Evolutionary conservation across 2,888 invertebrate species (phyloP), one percentile per base, ranked within the genome.

Genomic region (Lasioglossum vierecki): DNA sequence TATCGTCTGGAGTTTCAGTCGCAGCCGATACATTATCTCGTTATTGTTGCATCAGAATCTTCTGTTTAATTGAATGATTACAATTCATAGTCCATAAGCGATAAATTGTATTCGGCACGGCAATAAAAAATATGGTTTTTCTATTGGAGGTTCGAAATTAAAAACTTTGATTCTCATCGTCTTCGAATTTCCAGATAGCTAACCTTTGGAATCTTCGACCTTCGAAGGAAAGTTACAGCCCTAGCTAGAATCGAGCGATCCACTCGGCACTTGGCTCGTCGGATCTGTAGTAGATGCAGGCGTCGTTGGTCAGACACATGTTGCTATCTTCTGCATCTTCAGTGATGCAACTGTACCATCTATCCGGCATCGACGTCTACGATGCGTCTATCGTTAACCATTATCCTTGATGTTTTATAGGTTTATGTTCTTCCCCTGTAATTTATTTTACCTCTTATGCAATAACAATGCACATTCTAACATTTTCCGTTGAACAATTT

Each of bases 271-370:
- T n/a, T 22, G 49, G 68, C 5, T 8, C n/a, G 18, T 53, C 53
- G 41, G 4, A 13, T n/a, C 72, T 76, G 84, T 76, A 76, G 79
- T 79, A 66, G 79, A 79, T 84, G 46, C 18, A 15, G 57, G 30
- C 46, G 66, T 26, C 30, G 30, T 39, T 84, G 75, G 63, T 79
- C 84, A 76, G 84, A 72, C 84, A 26, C 18, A 44, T 13, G n/a
- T 35, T n/a, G n/a, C 60, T 68, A 13, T 77, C 57, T 30, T 60
- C 53, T 68, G 76, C 26, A 41, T 74, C 30, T 73, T n/a, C 77
- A 83, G 84, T 84, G 84, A 75, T 83, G 78, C 70, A 39, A 70
- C 74, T 49, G 72, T 79, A 72, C 22, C 35, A 46, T 79, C 46
- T 30, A 22, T 46, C 83, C 63, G 83, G 0, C 83, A 26, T 13